These are phyloP conservation scores for Stichodactyla mertensii DNA, from an alignment of 64 coral and sea anemone genomes.

Conservation along the genomic window DNA sequence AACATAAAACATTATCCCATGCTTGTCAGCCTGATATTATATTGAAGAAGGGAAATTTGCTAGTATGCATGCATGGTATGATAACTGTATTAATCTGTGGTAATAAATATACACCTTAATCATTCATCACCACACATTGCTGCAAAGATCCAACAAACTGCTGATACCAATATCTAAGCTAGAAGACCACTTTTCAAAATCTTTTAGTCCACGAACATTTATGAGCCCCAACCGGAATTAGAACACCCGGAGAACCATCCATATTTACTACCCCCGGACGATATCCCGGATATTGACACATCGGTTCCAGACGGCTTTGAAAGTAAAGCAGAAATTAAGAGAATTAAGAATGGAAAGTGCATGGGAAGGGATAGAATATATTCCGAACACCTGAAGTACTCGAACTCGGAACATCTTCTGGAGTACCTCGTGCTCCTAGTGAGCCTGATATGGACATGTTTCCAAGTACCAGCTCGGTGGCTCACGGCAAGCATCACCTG, in stretches of 20 bases:
- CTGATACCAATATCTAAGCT: slow-evolving; percentile 1
- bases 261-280: slow-evolving; percentile 13
- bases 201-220: slow-evolving; percentile 1
- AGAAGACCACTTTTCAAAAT: slow-evolving; percentile 10
- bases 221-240: slow-evolving; percentile 27
- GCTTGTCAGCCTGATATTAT: too few species aligned
- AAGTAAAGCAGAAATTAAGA: background rate
- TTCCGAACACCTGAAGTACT: slow-evolving; percentile 6
- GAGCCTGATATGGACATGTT: background rate
- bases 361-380: slow-evolving; percentile 3
- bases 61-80: too few species aligned
- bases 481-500: background rate
- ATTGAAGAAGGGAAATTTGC: too few species aligned
- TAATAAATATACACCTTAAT: too few species aligned
- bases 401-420: too few species aligned
- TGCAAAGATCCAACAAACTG: background rate
- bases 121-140: background rate
- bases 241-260: slow-evolving; percentile 21
- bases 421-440: background rate
- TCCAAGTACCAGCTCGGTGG: background rate
- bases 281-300: background rate
- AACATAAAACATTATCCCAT: too few species aligned
- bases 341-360: background rate
- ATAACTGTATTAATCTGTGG: too few species aligned
- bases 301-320: slow-evolving; percentile 12